Conservation (phyloP, 2,797 vertebrate species). For the Brachymystax lenok region DNA sequence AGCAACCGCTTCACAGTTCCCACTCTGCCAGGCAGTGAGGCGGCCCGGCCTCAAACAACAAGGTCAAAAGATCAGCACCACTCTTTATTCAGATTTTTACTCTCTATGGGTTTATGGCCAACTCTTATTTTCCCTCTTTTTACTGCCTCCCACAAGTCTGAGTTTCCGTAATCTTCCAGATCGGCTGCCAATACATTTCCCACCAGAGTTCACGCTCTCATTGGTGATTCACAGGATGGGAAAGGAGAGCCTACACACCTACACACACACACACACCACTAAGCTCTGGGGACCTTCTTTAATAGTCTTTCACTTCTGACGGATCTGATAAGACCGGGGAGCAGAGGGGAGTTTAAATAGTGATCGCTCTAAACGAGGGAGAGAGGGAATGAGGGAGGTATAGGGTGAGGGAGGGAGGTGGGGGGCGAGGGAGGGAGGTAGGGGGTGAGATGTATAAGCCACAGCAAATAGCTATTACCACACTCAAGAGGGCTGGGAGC, state of each 20-base stretch:
- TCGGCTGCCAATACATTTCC: conserved; percentile 71
- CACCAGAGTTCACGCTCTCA: conserved; percentile 63
- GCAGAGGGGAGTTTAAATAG: conserved; percentile 66
- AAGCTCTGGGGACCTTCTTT: conserved; percentile 60
- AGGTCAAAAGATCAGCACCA: conserved; percentile 61
- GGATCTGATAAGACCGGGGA: conserved; percentile 64
- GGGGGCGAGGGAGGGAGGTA: conserved; percentile 27
- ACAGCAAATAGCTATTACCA: conserved; percentile 79
- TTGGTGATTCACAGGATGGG: conserved; percentile 56
- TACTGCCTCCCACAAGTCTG: conserved; percentile 57
- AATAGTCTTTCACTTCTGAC: conserved; percentile 69
- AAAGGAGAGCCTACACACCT: conserved; percentile 46
- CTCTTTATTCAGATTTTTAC: conserved; percentile 64
- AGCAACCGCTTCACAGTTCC: conserved; percentile 9
- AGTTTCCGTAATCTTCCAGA: conserved; percentile 68
- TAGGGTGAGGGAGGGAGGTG: conserved; percentile 30
- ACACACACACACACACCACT: conserved; percentile 18
- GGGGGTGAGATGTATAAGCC: conserved; percentile 62
- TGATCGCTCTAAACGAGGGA: conserved; percentile 45
- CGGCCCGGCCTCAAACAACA: conserved; percentile 57
- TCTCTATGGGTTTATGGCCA: conserved; percentile 52
- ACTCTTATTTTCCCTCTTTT: conserved; percentile 46
- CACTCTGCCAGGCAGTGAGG: conserved; percentile 29
- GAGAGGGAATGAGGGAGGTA: too few relatives aligned
- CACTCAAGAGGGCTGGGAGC: conserved; percentile 68